Evolutionary conservation across 2,888 invertebrate genomes (phyloP).

Genomic region (Sympetrum striolatum): DNA sequence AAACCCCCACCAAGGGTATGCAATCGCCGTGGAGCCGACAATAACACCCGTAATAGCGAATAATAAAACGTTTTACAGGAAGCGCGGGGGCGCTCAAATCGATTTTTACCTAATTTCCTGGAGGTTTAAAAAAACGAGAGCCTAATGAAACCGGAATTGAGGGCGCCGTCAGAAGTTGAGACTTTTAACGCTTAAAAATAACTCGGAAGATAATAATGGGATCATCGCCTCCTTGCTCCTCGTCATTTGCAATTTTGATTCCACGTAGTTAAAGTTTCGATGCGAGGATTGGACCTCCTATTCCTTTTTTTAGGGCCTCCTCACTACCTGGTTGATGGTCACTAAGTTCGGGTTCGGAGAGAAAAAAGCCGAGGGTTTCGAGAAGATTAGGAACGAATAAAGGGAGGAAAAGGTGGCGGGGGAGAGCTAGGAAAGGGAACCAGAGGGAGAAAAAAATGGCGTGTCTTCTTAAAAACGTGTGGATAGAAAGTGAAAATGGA

Average conservation of each 20-base stretch:
- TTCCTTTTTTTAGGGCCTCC: background rate
- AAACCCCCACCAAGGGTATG: no score
- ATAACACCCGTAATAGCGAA: background rate
- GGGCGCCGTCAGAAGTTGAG: background rate
- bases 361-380: background rate
- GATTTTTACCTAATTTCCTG: background rate
- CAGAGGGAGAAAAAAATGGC: background rate
- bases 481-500: slow-evolving; percentile 25
- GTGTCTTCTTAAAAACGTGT: background rate
- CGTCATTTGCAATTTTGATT: background rate
- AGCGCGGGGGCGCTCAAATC: background rate
- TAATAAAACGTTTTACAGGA: background rate
- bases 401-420: background rate
- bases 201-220: background rate
- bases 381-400: slow-evolving; percentile 30
- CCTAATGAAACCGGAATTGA: background rate
- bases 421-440: background rate
- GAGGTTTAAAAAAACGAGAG: background rate
- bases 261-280: background rate
- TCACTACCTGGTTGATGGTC: slow-evolving; percentile 17
- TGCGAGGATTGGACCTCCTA: background rate
- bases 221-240: background rate
- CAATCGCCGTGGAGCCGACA: background rate
- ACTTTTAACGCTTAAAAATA: background rate
- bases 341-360: background rate